Evolutionary conservation across 2,113 vertebrate genomes (phyloP), one percentile per base, ranked within the genome.

Genomic region (Arvicanthis niloticus): DNA sequence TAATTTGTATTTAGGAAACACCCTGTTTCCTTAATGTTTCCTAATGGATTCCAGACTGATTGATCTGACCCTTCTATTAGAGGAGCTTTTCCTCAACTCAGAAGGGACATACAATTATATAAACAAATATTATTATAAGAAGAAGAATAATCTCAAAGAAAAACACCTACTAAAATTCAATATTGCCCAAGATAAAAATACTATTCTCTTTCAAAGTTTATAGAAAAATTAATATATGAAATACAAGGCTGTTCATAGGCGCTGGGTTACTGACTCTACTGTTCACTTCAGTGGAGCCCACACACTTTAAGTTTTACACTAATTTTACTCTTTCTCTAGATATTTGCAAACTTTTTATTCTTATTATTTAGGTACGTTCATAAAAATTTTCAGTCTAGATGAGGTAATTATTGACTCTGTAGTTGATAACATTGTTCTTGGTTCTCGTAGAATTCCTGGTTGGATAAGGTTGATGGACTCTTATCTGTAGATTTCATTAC

Each of bases 221-320:
- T 31, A 53, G 19, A 89, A 91, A 91, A 89, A 91, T 86, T 86
- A 68, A 53, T 40, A 68, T 40, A 76, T n/a, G 34, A 94, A 22
- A 51, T 19, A 48, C 3, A 85, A 21, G 3, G 19, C 5, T 73
- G 31, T 10, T 78, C 10, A 40, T 72, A 81, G 40, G 21, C 13
- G 24, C 42, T 73, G 67, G 3, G 60, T 58, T 84, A 48, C 17
- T 95, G 34, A 68, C n/a, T 42, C 16, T 21, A 42, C 13, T 29
- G 12, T 76, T 91, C 22, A 53, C 26, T 60, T 4, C 22, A 60
- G 3, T 80, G 22, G 29, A 88, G 2, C 29, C 4, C 13, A 3
- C 17, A 45, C 1, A 11, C 7, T 5, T 42, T 11, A 1, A 31
- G 34, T 91, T 95, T 88, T 11, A 88, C 12, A 67, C 67, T 78